Evolutionary conservation across 2,888 invertebrate species (phyloP), one percentile per base, ranked within the genome.

Genomic region (Patella ulyssiponensis): DNA sequence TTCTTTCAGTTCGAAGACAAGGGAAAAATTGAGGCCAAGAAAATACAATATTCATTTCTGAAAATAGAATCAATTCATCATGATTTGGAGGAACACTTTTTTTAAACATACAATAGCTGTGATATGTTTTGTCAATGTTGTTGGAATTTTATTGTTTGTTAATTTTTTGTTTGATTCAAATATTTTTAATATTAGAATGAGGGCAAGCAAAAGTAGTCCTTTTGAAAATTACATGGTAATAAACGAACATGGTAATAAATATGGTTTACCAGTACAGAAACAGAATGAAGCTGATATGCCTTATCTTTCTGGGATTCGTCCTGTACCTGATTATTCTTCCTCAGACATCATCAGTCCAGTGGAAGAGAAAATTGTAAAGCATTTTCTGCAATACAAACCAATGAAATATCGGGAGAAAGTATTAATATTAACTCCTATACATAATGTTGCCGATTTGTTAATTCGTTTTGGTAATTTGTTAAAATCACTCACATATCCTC

Each of bases 341-440:
- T 80, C 81, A 15, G 88, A 88, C 71, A 73, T 82, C 17, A 86
- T 88, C 44, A 78, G 81, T 56, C 79, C 79, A 15, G 44, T 88
- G 27, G 74, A 80, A 12, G 75, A 76, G 11, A 76, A 75, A 15
- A 82, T 86, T 20, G 80, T 83, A 27, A 73, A 79, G 54, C 73
- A 79, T 52, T 81, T 79, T 79, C 73, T 85, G 23, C 76, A 74
- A 12, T 76, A 85, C n/a, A 79, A 83, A 23, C 20, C 74, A 17
- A 75, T 71, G 12, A 77, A 74, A 12, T 83, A 85, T 71, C 78
- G 72, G 9, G 78, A 85, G 20, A 82, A 82, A 44, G 81, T 89
- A 14, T 79, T 89, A 9, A 89, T 90, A 44, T 80, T 90, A 53
- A 88, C 89, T 20, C 90, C 90, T 0, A 81, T 90, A 20, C 87